Conservation (phyloP, 2,888 invertebrate species). For the Epinotia nisella region DNA sequence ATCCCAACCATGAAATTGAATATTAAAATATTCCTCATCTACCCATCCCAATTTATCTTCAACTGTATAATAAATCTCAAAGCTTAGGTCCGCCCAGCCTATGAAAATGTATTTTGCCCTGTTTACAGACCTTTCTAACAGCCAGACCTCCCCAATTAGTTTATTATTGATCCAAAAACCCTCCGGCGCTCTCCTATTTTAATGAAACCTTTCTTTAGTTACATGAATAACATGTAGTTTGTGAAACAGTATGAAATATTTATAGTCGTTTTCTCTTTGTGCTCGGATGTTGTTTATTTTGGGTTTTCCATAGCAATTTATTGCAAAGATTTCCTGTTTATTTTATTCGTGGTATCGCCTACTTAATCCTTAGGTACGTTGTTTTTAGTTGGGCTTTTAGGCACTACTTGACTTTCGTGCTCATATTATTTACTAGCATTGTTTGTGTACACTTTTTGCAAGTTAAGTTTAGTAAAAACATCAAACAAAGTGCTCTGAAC, state of each 20-base stretch:
- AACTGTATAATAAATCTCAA: conserved; percentile 41
- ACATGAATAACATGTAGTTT: conserved; percentile 50
- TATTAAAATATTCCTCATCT: conserved; percentile 40
- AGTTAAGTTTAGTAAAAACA: too few relatives aligned
- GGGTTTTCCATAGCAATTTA: conserved; percentile 45
- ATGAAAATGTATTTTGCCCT: conserved; percentile 44
- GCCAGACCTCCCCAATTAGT: conserved; percentile 52
- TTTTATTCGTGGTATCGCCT: neutral
- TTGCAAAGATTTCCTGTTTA: conserved; percentile 8
- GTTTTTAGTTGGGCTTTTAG: too few relatives aligned
- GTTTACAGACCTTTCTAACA: conserved; percentile 41
- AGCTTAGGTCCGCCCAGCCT: conserved; percentile 37
- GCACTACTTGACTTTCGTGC: too few relatives aligned
- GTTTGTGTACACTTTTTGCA: too few relatives aligned
- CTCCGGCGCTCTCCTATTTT: conserved; percentile 56
- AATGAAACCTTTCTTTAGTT: conserved; percentile 58
- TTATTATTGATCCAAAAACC: conserved; percentile 55
- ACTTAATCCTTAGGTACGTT: too few relatives aligned
- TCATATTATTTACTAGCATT: too few relatives aligned
- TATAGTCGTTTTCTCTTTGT: conserved; percentile 43
- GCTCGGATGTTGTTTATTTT: conserved; percentile 24
- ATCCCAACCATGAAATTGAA: conserved; percentile 21
- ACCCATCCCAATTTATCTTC: conserved; percentile 39
- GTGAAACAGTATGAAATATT: conserved; percentile 51
- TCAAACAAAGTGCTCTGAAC: too few relatives aligned